Evolutionary conservation across 2,113 vertebrate species (phyloP).

Genomic region (Rhinoptilus africanus): DNA sequence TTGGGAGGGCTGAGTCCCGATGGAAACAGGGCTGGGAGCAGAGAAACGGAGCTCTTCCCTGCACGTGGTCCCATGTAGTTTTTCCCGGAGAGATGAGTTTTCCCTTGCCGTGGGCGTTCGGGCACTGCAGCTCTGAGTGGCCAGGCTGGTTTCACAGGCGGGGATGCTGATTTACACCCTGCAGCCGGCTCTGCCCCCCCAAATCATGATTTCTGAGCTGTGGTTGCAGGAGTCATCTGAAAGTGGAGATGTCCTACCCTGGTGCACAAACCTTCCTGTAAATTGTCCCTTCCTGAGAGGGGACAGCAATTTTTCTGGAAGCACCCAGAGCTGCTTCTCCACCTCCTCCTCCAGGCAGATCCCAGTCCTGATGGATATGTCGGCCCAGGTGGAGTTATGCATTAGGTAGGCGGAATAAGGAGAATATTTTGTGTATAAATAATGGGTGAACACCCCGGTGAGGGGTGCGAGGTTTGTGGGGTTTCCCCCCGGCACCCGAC

Average conservation of each 20-base stretch:
- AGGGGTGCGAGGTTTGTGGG: too few species aligned
- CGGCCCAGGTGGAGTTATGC: too few species aligned
- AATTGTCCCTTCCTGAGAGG: background rate
- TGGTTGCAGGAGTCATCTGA: background rate
- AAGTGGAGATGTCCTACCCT: background rate
- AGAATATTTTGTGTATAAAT: too few species aligned
- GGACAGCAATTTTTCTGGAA: background rate
- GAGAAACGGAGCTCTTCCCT: background rate
- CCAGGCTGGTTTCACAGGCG: background rate
- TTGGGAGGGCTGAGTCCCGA: background rate
- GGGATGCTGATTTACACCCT: background rate
- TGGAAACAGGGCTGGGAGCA: background rate
- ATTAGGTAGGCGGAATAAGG: too few species aligned
- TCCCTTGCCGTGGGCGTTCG: background rate
- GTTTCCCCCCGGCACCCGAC: too few species aligned
- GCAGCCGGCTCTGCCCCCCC: background rate
- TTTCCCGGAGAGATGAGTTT: background rate
- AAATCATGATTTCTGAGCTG: background rate
- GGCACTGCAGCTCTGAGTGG: background rate
- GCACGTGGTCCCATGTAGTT: accelerated
- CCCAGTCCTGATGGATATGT: background rate
- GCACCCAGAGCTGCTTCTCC: background rate
- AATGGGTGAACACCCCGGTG: background rate
- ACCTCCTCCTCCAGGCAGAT: background rate
- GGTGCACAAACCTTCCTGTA: background rate